A percentile compares a stretch with the other conserved stretches of the same genome.
phyloP scores from a whole-genome alignment of 2,113 vertebrate genomes.

The Nanger granti region DNA sequence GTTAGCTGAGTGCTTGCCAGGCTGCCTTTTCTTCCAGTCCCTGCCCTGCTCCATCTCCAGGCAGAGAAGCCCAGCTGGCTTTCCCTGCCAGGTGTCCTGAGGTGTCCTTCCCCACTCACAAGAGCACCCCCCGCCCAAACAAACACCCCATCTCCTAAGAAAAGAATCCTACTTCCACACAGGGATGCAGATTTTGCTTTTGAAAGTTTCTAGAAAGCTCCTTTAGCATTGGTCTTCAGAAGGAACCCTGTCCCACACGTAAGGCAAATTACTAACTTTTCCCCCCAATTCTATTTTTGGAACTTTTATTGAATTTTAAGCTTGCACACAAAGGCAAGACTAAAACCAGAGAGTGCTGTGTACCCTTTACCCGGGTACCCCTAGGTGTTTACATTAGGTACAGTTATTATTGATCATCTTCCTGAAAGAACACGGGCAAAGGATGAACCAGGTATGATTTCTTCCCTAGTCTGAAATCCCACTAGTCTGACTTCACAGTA shows the following conservation, averaged over 20 bases:
- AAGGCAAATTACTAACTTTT: background rate
- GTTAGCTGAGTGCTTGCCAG: background rate
- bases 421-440: background rate
- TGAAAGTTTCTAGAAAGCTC: constrained; percentile 17
- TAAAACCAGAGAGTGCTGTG: background rate
- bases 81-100: background rate
- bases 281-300: background rate
- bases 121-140: background rate
- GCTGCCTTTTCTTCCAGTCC: background rate
- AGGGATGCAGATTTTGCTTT: background rate
- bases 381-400: background rate
- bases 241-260: background rate
- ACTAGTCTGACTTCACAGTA: background rate
- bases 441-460: background rate
- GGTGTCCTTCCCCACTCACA: background rate
- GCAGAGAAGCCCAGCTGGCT: background rate
- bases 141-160: background rate
- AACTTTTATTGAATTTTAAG: background rate
- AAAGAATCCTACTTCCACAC: background rate
- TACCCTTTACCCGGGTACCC: background rate
- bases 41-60: background rate
- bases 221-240: background rate
- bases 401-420: background rate
- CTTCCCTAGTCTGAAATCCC: background rate
- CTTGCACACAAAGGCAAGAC: background rate